Evolutionary conservation across 2,888 invertebrate genomes (phyloP), one percentile per base, ranked within the genome.

Genomic region (Melinopterus prodromus): DNA sequence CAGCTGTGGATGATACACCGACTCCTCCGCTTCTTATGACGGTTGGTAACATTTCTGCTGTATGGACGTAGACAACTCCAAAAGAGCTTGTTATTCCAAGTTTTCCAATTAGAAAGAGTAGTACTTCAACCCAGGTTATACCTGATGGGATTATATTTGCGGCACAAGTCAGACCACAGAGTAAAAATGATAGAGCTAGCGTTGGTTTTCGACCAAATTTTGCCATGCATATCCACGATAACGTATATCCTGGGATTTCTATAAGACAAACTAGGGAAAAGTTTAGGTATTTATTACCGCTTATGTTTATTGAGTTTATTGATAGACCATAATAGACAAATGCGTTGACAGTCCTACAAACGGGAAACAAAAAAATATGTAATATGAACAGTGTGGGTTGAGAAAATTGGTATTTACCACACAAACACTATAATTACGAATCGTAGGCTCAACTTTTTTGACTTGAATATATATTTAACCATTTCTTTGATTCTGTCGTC

Each of bases 271-370:
- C 93, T 37, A 93, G 86, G 9, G 92, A 90, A 86, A 94, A 94
- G 87, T 94, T 94, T 1, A 93, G 81, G 86, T 94, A 94, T 86
- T 93, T 93, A 85, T 94, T 92, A 12, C 94, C 94, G 79, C 92
- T 92, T 80, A 94, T 90, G 76, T 91, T 92, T 0, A 93, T 93
- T 0, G 94, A 91, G 86, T 93, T 94, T 35, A 94, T 88, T 0
- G 93, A 93, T 37, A 94, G 88, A 0, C 94, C 94, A 84, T 94
- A 94, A 84, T 92, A 94, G 4, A 94, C 93, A 81, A 94, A 93
- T 0, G 93, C 92, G 85, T 92, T 93, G 2, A 93, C 91, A 26
- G 91, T 90, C 93, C 92, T 90, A 78, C 83, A 87, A 84, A 78
- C 16, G 35, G 6, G 71, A 16, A 71, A 12, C 1, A 71, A n/a